Evolutionary conservation across 2,888 invertebrate species (phyloP).

Genomic region (Rhabditoides inermis): DNA sequence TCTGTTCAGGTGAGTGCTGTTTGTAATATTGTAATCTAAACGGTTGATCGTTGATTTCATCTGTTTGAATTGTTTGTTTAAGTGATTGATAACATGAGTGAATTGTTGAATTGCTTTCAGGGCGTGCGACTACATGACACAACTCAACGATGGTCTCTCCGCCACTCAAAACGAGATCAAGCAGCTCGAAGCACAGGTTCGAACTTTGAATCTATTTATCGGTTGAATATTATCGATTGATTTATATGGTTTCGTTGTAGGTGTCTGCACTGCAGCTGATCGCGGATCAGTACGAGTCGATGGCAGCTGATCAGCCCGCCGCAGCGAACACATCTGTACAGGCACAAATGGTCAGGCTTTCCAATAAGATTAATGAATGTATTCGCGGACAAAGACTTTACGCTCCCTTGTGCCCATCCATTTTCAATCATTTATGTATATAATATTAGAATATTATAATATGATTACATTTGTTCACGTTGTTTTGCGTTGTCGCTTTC

Average conservation of each 20-base stretch:
- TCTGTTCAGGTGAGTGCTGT: slow-evolving; percentile 31
- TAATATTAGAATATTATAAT: too few relatives aligned
- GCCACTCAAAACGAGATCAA: slow-evolving; percentile 33
- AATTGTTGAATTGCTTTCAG: slow-evolving; percentile 8
- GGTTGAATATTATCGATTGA: background rate
- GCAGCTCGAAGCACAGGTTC: slow-evolving; percentile 25
- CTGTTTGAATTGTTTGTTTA: too few relatives aligned
- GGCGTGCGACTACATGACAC: slow-evolving; percentile 48
- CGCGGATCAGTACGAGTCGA: slow-evolving; percentile 48
- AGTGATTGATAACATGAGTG: too few relatives aligned
- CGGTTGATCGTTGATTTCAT: too few relatives aligned
- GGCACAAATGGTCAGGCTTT: slow-evolving; percentile 34
- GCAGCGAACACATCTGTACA: slow-evolving; percentile 29
- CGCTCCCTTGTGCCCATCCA: too few relatives aligned
- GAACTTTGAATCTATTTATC: too few relatives aligned
- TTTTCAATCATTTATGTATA: too few relatives aligned
- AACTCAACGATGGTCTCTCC: slow-evolving; percentile 32
- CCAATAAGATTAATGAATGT: too few relatives aligned
- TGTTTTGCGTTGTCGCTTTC: too few relatives aligned
- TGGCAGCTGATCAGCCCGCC: slow-evolving; percentile 28
- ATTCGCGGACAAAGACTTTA: too few relatives aligned
- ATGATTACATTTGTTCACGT: too few relatives aligned
- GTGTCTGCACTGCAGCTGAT: slow-evolving; percentile 48
- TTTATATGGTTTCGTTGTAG: slow-evolving; percentile 1
- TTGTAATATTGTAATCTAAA: background rate